Conservation (phyloP, 2,888 invertebrate genomes). For the Drosophila phalerata region DNA sequence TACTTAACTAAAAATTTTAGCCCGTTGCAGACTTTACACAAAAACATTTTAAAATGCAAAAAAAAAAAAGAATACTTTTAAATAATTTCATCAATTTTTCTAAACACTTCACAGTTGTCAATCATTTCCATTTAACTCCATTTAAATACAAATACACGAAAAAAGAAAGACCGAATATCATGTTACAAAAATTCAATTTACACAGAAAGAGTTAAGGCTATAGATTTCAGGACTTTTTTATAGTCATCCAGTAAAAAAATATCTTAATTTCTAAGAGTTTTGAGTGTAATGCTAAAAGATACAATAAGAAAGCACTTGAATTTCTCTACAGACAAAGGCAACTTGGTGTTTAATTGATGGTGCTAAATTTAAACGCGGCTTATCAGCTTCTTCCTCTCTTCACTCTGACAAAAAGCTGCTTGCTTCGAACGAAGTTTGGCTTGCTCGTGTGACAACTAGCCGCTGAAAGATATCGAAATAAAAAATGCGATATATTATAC, state of each 20-base stretch:
- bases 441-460: constrained; percentile 41
- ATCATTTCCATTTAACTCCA: constrained; percentile 23
- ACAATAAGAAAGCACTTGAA: constrained; percentile 80
- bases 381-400: background rate
- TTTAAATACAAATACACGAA: constrained; percentile 10
- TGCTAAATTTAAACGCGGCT: constrained; percentile 24
- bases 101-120: constrained; percentile 35
- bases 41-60: constrained; percentile 35
- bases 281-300: constrained; percentile 47
- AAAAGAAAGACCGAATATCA: constrained; percentile 17
- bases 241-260: constrained; percentile 30
- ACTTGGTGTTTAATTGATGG: constrained; percentile 71
- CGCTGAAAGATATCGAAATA: constrained; percentile 47
- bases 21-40: constrained; percentile 26
- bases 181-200: constrained; percentile 14
- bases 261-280: constrained; percentile 34
- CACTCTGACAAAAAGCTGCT: constrained; percentile 13
- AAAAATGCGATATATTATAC: background rate
- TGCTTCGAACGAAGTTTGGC: constrained; percentile 7
- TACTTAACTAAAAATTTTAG: constrained; percentile 49
- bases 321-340: constrained; percentile 78
- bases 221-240: constrained; percentile 15
- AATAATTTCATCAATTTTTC: constrained; percentile 57
- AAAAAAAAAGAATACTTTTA: constrained; percentile 63
- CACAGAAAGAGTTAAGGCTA: constrained; percentile 7